These are phyloP conservation scores for Oegoconia quadripuncta DNA, from an alignment of 2,888 invertebrate species.

Conservation along the genomic window DNA sequence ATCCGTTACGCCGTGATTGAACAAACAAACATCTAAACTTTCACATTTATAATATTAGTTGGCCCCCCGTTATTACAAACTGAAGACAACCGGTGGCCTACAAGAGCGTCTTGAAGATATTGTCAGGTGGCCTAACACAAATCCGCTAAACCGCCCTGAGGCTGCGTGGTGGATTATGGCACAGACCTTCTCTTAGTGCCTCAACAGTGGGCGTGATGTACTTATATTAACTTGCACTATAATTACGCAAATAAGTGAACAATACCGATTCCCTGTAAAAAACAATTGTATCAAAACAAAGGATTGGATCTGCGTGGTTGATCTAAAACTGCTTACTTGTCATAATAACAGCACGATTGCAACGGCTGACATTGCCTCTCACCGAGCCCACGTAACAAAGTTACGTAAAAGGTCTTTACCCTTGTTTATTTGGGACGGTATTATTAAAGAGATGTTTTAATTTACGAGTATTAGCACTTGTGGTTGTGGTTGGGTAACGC, in stretches of 20 bases:
- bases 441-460: constrained; percentile 66
- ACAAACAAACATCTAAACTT: no score
- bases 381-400: constrained; percentile 61
- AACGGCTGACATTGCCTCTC: constrained; percentile 76
- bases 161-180: no score
- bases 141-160: no score
- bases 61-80: no score
- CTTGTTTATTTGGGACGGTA: constrained; percentile 73
- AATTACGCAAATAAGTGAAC: not conserved
- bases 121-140: no score
- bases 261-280: not conserved
- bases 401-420: constrained; percentile 78
- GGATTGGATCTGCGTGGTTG: constrained; percentile 34
- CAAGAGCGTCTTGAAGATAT: no score
- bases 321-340: constrained; percentile 46
- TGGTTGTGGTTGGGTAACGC: constrained; percentile 46
- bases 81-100: no score
- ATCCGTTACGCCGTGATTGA: no score
- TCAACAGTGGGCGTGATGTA: no score
- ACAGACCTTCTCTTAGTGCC: no score
- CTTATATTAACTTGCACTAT: no score
- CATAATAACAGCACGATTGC: constrained; percentile 52
- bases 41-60: no score
- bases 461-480: constrained; percentile 62
- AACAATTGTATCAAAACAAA: constrained; percentile 10